Evolutionary conservation across 2,797 vertebrate species (phyloP), one percentile per base, ranked within the genome.

Genomic region (Karalla daura): DNA sequence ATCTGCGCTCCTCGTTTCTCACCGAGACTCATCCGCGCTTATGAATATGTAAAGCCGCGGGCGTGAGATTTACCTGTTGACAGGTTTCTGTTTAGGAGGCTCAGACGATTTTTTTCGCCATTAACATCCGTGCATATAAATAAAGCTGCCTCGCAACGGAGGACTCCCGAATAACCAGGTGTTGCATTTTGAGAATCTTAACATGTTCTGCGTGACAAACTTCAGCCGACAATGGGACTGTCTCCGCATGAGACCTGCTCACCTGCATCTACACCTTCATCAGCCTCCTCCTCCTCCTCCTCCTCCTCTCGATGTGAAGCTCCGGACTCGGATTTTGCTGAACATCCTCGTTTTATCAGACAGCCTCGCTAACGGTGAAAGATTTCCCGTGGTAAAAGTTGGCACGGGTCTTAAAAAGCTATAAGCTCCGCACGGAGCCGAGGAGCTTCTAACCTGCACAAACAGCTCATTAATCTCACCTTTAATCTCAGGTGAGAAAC

Each of bases 41-140:
- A 66, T 76, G 58, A 80, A 78, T 70, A 83, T 74, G 62, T 45
- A 71, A 76, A 78, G 69, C 65, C 66, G 61, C 53, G 67, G 63
- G 33, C 23, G 9, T 41, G 63, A 79, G 56, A 60, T 75, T 63
- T 80, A 81, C 78, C 72, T 65, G 46, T 61, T 61, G 49, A 76
- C 54, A 50, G 54, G 37, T 54, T 61, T 27, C 51, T 58, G 50
- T 33, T 71, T 40, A 21, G 43, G 52, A 40, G 24, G 7, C 41
- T 70, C 53, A 67, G 43, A 43, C 59, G 52, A 15, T 74, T 62
- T 49, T 32, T 24, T 37, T 12, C 45, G 28, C 24, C 14, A 7
- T 59, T 17, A 39, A 63, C 61, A 33, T 2, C 36, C 41, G 2
- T 63, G 74, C 63, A 45, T 55, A 37, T 46, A 14, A 80, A 66